These are phyloP conservation scores for Chromobotia macracanthus DNA, from an alignment of 2,797 vertebrate species.

Conservation along the genomic window DNA sequence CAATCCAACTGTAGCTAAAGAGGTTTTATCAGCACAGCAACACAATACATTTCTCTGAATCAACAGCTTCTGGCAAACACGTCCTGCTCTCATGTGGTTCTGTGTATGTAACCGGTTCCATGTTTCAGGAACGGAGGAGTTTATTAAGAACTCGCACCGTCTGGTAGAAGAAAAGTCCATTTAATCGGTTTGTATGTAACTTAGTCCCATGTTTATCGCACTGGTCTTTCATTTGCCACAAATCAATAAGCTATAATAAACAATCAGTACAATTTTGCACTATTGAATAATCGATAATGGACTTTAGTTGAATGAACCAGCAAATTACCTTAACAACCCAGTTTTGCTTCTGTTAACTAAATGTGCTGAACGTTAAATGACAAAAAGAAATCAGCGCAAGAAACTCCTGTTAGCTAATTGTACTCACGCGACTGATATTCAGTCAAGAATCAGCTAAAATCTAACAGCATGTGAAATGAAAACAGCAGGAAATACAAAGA, in stretches of 20 bases:
- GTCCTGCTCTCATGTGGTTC: neutral
- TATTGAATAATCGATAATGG: neutral
- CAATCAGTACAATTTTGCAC: neutral
- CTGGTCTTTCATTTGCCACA: neutral
- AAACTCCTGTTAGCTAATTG: no score
- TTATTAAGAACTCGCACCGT: neutral
- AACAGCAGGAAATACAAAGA: neutral
- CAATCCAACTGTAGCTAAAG: neutral
- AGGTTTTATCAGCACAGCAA: constrained; percentile 1
- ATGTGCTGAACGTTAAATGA: no score
- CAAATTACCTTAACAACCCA: no score
- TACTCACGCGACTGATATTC: no score
- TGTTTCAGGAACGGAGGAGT: constrained; percentile 8
- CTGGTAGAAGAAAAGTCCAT: constrained; percentile 9
- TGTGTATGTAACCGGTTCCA: neutral
- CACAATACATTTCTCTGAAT: neutral
- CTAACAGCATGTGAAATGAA: neutral
- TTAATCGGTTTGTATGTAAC: neutral
- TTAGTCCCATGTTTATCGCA: neutral
- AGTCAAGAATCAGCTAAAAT: no score
- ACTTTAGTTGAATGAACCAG: neutral
- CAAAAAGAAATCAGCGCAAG: no score
- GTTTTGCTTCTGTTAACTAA: no score
- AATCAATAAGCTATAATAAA: neutral
- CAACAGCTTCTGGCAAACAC: neutral